A percentile compares a stretch with the other conserved stretches of the same genome.
Evolutionary conservation across 2,113 vertebrate species (phyloP).

Genomic region (Anoplopoma fimbria): DNA sequence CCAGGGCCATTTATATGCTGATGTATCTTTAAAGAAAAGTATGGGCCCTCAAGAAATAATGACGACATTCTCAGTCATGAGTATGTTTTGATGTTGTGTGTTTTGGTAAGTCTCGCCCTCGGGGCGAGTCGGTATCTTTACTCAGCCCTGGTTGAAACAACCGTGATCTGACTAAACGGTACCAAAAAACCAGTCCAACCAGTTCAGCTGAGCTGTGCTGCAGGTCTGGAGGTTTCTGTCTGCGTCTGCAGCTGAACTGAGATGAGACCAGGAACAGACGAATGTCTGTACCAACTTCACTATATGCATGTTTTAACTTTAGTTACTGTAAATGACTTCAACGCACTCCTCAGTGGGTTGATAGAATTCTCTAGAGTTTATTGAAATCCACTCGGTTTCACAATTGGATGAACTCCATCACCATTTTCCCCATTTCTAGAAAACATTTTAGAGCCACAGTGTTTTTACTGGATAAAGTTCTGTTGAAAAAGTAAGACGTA

Average conservation of each 20-base stretch:
- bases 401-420: neutral
- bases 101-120: conserved; percentile 38
- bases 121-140: conserved; percentile 45
- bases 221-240: conserved; percentile 43
- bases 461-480: neutral
- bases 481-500: neutral
- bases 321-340: conserved; percentile 28
- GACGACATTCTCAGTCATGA: conserved; percentile 30
- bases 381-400: neutral
- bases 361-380: neutral
- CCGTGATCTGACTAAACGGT: conserved; percentile 43
- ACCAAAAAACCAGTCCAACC: conserved; percentile 45
- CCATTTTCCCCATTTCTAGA: conserved; percentile 8
- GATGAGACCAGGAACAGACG: conserved; percentile 19
- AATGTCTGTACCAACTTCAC: conserved; percentile 22
- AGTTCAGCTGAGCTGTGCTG: conserved; percentile 28
- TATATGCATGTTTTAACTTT: conserved; percentile 64
- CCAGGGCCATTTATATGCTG: conserved; percentile 47
- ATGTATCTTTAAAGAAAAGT: conserved; percentile 31
- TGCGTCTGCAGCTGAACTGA: conserved; percentile 20
- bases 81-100: conserved; percentile 47
- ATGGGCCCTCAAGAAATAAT: neutral
- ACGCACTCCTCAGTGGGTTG: conserved; percentile 35
- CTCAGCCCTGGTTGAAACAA: conserved; percentile 49
- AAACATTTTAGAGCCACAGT: neutral